phyloP scores from a whole-genome alignment of 2,797 vertebrate species.

The Sebastes matsubarae region DNA sequence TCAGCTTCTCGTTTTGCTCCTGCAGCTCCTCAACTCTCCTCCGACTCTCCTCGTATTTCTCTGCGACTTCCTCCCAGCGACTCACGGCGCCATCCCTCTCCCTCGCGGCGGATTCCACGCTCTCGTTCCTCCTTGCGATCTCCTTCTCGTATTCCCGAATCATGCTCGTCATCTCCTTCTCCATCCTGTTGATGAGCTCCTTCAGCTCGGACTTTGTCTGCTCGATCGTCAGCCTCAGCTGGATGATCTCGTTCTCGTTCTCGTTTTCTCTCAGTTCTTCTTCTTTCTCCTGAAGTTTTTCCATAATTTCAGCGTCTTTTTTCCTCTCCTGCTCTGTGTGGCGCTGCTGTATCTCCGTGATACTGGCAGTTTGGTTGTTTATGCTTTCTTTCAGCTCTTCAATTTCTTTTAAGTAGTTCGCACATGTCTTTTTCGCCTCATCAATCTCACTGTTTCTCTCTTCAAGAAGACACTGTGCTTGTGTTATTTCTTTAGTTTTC shows the following conservation, averaged over 20 bases:
- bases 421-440: conserved; percentile 21
- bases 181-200: conserved; percentile 61
- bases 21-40: conserved; percentile 37
- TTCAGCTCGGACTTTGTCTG: conserved; percentile 68
- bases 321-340: conserved; percentile 44
- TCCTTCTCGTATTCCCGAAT: conserved; percentile 67
- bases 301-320: conserved; percentile 39
- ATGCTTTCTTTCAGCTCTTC: conserved; percentile 51
- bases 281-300: conserved; percentile 62
- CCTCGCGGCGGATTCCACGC: neutral
- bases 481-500: conserved; percentile 23
- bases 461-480: neutral
- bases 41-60: conserved; percentile 35
- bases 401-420: conserved; percentile 42
- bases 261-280: conserved; percentile 53
- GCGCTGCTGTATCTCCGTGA: conserved; percentile 10
- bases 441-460: conserved; percentile 30
- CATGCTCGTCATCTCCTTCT: conserved; percentile 70
- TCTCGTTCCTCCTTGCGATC: conserved; percentile 30
- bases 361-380: neutral
- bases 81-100: conserved; percentile 38
- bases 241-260: conserved; percentile 50
- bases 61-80: conserved; percentile 22
- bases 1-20: too few species aligned
- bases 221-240: conserved; percentile 61